Base-by-base conservation (phyloP, 2,113 vertebrate genomes). In the Cephalopholis sonnerati region DNA sequence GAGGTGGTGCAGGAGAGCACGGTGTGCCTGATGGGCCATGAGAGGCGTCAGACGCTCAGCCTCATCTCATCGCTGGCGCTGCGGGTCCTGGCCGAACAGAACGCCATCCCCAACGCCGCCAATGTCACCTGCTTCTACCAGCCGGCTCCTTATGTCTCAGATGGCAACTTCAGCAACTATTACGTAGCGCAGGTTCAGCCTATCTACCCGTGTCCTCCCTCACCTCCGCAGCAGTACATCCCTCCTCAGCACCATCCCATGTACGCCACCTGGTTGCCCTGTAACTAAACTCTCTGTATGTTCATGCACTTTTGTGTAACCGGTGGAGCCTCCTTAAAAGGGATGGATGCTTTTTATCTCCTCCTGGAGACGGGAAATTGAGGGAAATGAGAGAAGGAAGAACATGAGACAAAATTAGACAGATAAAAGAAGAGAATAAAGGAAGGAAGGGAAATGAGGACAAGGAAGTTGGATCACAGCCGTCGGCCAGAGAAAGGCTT, bases 111-210 rank as follows among this genome's bases (percentile, higher is more conserved):
- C 82, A 99, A 97, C 3, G 96, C 98, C 84, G 97, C 98, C 85
- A 99, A 98, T 64, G 98, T 99, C 93, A 99, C 98, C 83, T 99
- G 98, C 92, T 99, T 97, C 94, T 99, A 99, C 95, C 98, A 99
- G 93, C 98, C 98, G 0, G 98, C 98, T 74, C 98, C 98, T 0
- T 99, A 99, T 7, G 97, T 99, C 85, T 95, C 97, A 55, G 97
- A 99, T 90, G 96, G 96, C 89, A 99, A 99, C 95, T 99, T 99
- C 94, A 99, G 96, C 96, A 99, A 99, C 96, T 99, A 99, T 92
- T 99, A 98, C 16, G 95, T 99, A 74, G 98, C 98, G 25, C 98
- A 99, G 91, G 96, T 99, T 83, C 98, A 99, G 94, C 97, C 97
- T 1, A 92, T 99, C 76, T 99, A 97, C 92, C 92, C 97, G 13